Conservation (phyloP, 92 coral and sea anemone species). For the Phymanthus crucifer region DNA sequence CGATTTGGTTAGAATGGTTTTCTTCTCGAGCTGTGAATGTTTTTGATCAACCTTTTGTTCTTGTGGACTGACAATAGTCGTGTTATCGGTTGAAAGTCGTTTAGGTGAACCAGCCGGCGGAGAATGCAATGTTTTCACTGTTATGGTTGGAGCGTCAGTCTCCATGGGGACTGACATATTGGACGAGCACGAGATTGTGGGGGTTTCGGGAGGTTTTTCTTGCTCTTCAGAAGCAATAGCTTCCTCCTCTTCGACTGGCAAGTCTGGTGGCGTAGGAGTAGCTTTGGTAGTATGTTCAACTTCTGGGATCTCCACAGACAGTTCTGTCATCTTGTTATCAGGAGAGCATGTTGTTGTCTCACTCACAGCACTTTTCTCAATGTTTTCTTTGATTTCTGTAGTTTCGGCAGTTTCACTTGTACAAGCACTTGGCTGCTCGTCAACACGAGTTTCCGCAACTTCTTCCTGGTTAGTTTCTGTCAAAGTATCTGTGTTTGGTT, state of each 20-base stretch:
- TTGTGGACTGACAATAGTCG: not conserved
- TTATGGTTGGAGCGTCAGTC: not conserved
- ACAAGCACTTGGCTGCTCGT: not conserved
- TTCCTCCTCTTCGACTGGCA: constrained; percentile 1
- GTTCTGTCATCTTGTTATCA: constrained; percentile 9
- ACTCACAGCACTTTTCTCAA: not conserved
- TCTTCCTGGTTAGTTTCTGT: constrained; percentile 12
- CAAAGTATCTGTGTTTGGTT: constrained; percentile 14
- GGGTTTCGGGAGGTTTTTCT: not conserved
- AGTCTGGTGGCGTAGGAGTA: not conserved
- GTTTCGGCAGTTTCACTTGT: not conserved
- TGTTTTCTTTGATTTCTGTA: not conserved
- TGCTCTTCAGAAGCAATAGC: constrained; percentile 1
- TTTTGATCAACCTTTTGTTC: constrained; percentile 1
- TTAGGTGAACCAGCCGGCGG: not conserved
- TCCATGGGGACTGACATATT: not conserved
- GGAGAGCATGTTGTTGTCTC: not conserved
- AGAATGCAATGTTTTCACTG: not conserved
- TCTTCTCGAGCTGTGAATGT: constrained; percentile 15
- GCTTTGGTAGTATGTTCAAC: not conserved
- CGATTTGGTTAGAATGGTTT: constrained; percentile 50
- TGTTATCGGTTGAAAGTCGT: not conserved
- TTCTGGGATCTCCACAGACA: constrained; percentile 19
- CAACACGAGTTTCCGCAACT: constrained; percentile 14
- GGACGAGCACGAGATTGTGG: not conserved